Base-by-base conservation (phyloP, 2,113 vertebrate genomes). In the Mustela nigripes region DNA sequence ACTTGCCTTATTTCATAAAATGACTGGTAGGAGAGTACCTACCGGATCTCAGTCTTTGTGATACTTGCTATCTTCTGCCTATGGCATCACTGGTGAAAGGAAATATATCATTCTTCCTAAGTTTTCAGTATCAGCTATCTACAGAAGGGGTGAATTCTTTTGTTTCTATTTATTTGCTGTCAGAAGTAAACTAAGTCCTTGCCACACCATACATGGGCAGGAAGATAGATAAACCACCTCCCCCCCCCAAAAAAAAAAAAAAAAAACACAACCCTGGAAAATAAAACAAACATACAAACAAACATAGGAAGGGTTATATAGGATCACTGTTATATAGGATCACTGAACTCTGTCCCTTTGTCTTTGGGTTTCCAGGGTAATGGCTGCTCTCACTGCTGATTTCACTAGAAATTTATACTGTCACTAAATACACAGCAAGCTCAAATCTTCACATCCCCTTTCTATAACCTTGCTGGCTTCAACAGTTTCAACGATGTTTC, bases 11-110 rank as follows among this genome's bases (percentile, higher is more conserved):
- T 9, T 31, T 78, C 48, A 22, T 53, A 80, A 67, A n/a, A n/a
- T 82, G 45, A 4, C 31, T 36, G 24, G 21, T 11, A 18, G 36
- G 11, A 69, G 3, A 28, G 1, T 2, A 33, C 1, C 1, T 1
- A 4, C 5, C 14, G 10, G 3, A n/a, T 7, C 1, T 42, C 18
- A 22, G 31, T 80, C 45, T 86, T 62, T 21, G 1, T 86, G 36
- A 56, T n/a, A 63, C 5, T 42, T 36, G 2, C 1, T 11, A 31
- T n/a, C 33, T 60, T 73, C 53, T 92, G 26, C 11, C 21, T 53
- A 11, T 69, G 31, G 21, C 4, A 11, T 18, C 45, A 56, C 3
- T 3, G 0, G 15, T 3, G 33, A 78, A 76, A 21, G 24, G 26
- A 53, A 60, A 45, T 42, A 1, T 1, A 22, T 62, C 33, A 24